Percentiles rank a stretch among this genome's conserved stretches.
phyloP scores from a whole-genome alignment of 2,888 invertebrate species.

The Aspidiotus rigidus region DNA sequence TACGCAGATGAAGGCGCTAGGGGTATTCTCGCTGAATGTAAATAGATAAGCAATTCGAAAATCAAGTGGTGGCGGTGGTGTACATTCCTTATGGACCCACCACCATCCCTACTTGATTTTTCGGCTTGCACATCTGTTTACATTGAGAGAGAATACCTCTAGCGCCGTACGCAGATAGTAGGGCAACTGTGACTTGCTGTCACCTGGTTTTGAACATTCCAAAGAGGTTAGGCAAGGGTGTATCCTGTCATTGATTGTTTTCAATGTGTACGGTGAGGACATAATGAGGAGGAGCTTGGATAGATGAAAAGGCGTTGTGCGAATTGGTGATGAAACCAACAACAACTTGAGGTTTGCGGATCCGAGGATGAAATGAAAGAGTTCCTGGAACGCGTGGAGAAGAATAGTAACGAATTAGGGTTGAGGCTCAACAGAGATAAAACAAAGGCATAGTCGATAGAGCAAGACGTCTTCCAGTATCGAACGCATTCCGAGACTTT shows the following conservation, averaged over 20 bases:
- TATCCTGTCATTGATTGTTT: not conserved
- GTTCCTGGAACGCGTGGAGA: constrained; percentile 1
- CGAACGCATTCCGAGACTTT: not conserved
- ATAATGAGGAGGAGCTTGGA: not conserved
- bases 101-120: too few species aligned
- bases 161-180: not conserved
- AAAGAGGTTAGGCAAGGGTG: not conserved
- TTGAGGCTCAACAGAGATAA: too few species aligned
- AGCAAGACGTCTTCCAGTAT: not conserved
- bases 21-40: too few species aligned
- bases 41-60: too few species aligned
- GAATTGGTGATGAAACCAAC: not conserved
- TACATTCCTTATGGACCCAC: too few species aligned
- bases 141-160: too few species aligned
- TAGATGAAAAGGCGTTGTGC: not conserved
- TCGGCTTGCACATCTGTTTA: too few species aligned
- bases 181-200: not conserved
- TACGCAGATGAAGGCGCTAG: too few species aligned
- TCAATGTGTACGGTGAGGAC: not conserved
- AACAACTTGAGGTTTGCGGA: not conserved
- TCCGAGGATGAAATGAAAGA: not conserved
- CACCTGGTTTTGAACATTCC: not conserved
- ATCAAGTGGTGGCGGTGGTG: too few species aligned
- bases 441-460: not conserved
- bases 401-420: not conserved